A percentile compares a stretch with the other conserved stretches of the same genome.
These are phyloP conservation scores for Lates japonicus DNA, from an alignment of 2,797 vertebrate species.

Conservation along the genomic window DNA sequence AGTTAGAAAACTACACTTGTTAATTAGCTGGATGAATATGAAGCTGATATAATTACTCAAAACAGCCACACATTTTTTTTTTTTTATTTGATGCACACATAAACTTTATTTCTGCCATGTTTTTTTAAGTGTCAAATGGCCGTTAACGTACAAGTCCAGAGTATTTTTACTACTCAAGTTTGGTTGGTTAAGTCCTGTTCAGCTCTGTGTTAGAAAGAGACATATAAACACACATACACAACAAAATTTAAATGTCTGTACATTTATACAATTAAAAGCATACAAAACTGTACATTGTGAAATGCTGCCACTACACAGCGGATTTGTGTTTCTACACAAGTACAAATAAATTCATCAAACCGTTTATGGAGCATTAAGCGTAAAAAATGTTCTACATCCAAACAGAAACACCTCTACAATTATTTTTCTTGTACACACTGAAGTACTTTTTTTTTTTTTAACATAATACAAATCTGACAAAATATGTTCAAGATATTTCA, in stretches of 20 bases:
- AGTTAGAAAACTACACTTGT: not conserved
- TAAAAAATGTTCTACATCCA: conserved; percentile 38
- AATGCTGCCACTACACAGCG: conserved; percentile 20
- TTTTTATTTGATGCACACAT: not conserved
- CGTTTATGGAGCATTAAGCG: conserved; percentile 15
- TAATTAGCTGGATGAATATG: not conserved
- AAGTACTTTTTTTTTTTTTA: conserved; percentile 67
- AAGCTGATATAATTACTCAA: not conserved
- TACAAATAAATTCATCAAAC: conserved; percentile 32
- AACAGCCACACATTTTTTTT: not conserved
- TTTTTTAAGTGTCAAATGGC: not conserved
- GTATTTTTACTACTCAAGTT: not conserved
- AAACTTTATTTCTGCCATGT: not conserved
- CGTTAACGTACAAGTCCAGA: not conserved
- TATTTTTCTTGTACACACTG: conserved; percentile 38
- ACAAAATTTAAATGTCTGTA: conserved; percentile 62
- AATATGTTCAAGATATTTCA: conserved; percentile 55
- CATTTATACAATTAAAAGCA: conserved; percentile 78
- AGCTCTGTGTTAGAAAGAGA: not conserved
- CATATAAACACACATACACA: conserved; percentile 18
- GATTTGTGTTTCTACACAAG: conserved; percentile 32
- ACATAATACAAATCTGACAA: conserved; percentile 58
- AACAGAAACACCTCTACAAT: conserved; percentile 7
- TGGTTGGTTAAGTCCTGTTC: not conserved
- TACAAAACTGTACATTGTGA: conserved; percentile 65